A percentile compares a stretch with the other conserved stretches of the same genome.
Conservation (phyloP, 2,113 vertebrate genomes). For the Tiliqua scincoides region DNA sequence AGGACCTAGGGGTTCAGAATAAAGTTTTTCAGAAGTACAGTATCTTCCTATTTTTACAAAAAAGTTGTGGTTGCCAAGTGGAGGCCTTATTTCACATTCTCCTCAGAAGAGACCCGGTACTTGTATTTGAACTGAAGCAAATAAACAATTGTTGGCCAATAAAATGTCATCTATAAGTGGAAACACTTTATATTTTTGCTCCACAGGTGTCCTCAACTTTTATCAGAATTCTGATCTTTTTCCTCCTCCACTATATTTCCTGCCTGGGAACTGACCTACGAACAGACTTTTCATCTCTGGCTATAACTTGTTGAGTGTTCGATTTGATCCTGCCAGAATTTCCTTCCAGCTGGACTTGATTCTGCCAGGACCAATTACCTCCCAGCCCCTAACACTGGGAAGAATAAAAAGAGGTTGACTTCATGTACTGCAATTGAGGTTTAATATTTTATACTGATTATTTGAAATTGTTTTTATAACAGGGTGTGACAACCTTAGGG, state of each 20-base stretch:
- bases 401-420: background rate
- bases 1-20: constrained; percentile 50
- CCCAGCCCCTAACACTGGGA: background rate
- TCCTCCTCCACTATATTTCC: background rate
- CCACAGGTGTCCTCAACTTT: constrained; percentile 6
- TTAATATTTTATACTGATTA: background rate
- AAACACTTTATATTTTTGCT: constrained; percentile 59
- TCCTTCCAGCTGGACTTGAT: constrained; percentile 2
- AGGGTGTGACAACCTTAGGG: background rate
- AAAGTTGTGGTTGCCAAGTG: constrained; percentile 70
- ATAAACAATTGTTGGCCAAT: constrained; percentile 69
- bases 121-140: constrained; percentile 61
- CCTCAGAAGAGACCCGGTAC: constrained; percentile 59
- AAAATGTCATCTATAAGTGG: constrained; percentile 56
- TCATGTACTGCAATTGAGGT: background rate
- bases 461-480: background rate
- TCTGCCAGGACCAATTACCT: background rate
- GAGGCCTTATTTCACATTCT: constrained; percentile 72
- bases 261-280: background rate
- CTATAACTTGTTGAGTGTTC: constrained; percentile 3
- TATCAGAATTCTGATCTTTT: background rate
- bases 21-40: constrained; percentile 62
- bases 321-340: background rate
- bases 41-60: constrained; percentile 69
- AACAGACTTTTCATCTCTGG: constrained; percentile 16